Base-by-base conservation (phyloP, 2,113 vertebrate species). In the Cygnus buccinator region DNA sequence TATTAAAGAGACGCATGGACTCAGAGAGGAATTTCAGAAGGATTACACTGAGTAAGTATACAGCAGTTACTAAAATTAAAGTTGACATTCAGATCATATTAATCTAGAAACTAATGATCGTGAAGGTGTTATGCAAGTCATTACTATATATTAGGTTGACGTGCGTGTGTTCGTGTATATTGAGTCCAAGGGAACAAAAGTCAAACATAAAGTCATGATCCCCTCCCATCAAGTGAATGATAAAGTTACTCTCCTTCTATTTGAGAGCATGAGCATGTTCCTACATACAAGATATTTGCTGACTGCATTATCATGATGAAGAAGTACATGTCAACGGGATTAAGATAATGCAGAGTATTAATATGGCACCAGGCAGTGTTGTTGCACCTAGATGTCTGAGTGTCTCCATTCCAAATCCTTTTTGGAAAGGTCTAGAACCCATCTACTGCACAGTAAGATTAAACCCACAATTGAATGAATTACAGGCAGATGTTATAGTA, bases 21-120 rank as follows among this genome's bases (percentile, higher is more conserved):
- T 87, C 0, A 0, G 85, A 78, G 29, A 57, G 71, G 93, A 95
- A 92, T 90, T 95, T 87, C 78, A 65, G 70, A n/a, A 71, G 89
- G 87, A 96, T 93, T 96, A 95, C 62, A 62, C 66, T 33, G n/a
- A 87, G 83, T 94, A 84, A 93, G 93, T 78, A 52, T 78, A 37
- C 55, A 78, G 80, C 73, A 80, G 72, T 86, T 79, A 81, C 84
- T 82, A 80, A 94, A 94, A 93, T 66, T 89, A 62, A 92, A 94
- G 55, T 37, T 89, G 86, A 71, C 66, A 33, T 87, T 84, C 77
- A 66, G 89, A 70, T 76, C 33, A 4, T 44, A 91, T 52, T 72
- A 91, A 89, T 43, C 55, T 33, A 84, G 84, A 93, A 89, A 84
- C 48, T 78, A 84, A 7, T 87, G 86, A 95, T 94, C 84, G 73